Conservation (phyloP, 2,113 vertebrate genomes). For the Spilogale gracilis region DNA sequence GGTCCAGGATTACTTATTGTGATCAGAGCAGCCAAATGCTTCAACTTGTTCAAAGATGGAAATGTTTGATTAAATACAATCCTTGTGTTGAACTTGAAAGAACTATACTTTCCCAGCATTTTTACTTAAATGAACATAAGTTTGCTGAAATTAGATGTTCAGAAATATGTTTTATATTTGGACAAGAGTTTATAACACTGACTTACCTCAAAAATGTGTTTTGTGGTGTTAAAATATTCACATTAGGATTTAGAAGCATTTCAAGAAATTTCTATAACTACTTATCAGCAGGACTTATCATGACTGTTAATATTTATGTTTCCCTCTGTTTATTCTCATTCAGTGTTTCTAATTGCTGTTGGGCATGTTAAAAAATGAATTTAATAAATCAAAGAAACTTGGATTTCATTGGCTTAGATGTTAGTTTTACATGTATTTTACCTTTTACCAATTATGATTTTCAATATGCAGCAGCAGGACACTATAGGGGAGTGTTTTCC, state of each 20-base stretch:
- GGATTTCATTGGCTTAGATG: conserved; percentile 1
- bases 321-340: not conserved
- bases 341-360: not conserved
- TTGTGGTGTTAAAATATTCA: conserved; percentile 29
- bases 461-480: conserved; percentile 4
- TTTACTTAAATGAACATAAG: conserved; percentile 54
- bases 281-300: not conserved
- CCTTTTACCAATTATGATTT: conserved; percentile 35
- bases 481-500: not conserved
- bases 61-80: not conserved
- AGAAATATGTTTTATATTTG: conserved; percentile 34
- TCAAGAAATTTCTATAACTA: not conserved
- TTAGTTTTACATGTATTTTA: conserved; percentile 45
- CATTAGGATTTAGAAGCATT: conserved; percentile 21
- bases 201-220: conserved; percentile 40
- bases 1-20: not conserved
- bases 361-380: not conserved
- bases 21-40: not conserved
- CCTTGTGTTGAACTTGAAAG: conserved; percentile 26
- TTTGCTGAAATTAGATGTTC: conserved; percentile 44
- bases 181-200: conserved; percentile 8
- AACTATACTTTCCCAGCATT: conserved; percentile 21
- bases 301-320: not conserved
- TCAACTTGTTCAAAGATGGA: not conserved
- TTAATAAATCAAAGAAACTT: conserved; percentile 32